Conservation (phyloP, 1,140 invertebrate species). For the Lithobius niger region DNA sequence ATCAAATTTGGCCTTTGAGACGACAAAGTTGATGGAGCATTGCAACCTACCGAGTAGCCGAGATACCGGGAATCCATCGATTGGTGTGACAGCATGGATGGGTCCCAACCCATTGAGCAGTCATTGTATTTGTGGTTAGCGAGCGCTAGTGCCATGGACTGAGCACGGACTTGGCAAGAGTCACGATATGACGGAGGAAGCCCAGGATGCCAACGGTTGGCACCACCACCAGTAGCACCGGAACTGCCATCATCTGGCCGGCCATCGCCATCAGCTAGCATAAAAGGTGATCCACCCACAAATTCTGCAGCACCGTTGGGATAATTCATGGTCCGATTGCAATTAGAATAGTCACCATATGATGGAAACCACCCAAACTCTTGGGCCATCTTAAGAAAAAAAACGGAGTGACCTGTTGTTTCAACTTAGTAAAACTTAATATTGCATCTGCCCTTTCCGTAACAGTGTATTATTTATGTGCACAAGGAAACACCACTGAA, state of each 20-base stretch:
- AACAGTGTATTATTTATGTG: too few relatives aligned
- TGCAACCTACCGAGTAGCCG: slow-evolving; percentile 1
- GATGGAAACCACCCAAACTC: slow-evolving; percentile 6
- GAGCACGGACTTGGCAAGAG: slow-evolving; percentile 7
- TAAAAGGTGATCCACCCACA: neutral
- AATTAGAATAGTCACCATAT: slow-evolving; percentile 6
- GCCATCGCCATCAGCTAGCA: neutral
- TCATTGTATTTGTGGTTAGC: slow-evolving; percentile 5
- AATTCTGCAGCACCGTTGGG: slow-evolving; percentile 1
- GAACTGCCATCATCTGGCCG: neutral
- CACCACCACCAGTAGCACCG: neutral
- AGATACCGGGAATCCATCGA: neutral
- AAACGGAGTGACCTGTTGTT: too few relatives aligned
- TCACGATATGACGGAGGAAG: slow-evolving; percentile 5
- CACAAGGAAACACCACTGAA: too few relatives aligned
- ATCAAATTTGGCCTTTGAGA: neutral
- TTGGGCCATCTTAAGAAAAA: slow-evolving; percentile 7
- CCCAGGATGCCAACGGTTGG: neutral
- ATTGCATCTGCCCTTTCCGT: too few relatives aligned
- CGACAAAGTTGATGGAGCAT: neutral
- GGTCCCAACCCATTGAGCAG: slow-evolving; percentile 4
- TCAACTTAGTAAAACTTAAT: too few relatives aligned
- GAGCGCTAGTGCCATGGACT: slow-evolving; percentile 4
- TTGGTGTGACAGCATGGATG: slow-evolving; percentile 1
- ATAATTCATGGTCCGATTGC: slow-evolving; percentile 5